Base-by-base conservation (phyloP, 1,140 invertebrate genomes). In the Nomia melanderi region DNA sequence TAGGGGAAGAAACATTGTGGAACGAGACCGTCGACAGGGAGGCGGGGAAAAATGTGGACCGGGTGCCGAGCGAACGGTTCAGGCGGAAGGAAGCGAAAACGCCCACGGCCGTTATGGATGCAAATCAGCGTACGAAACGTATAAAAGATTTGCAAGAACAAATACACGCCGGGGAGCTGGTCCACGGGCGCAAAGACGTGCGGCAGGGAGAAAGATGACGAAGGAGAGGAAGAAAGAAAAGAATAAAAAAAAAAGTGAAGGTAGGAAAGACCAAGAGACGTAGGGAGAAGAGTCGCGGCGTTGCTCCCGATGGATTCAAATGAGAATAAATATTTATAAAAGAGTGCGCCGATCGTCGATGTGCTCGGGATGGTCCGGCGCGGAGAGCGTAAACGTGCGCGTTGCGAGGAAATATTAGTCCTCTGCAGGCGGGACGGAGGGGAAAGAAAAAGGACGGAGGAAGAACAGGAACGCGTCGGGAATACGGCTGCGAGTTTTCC, bases 271-370 rank as follows among this genome's bases (percentile, higher is more conserved):
- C 36, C 29, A 54, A 3, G 27, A 62, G 41, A 17, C 14, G 41
- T 17, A 63, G 27, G 41, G 20, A 44, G 47, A 25, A 41, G 67
- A 47, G 47, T 66, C 50, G 65, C 8, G 36, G 20, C 31, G 73
- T 41, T 44, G 71, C 67, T 77, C 83, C 81, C 80, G 81, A 82
- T 83, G 83, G 87, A 91, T 91, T 91, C 86, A 88, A 90, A 90
- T 87, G 87, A 90, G 88, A 86, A 91, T 91, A 91, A 91, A 91
- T 91, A 91, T 91, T 90, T 91, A 91, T 90, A 89, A 91, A 91
- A 90, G 86, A 86, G 82, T 64, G 74, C 77, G 78, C 73, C 83
- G 86, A 87, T 82, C 59, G 63, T 57, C n/a, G 62, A 59, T 53
- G 60, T 44, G 62, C 53, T 25, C 44, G 29, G 31, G 41, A 62